Evolutionary conservation across 1,140 invertebrate genomes (phyloP).

Genomic region (Heliothis subflexa): DNA sequence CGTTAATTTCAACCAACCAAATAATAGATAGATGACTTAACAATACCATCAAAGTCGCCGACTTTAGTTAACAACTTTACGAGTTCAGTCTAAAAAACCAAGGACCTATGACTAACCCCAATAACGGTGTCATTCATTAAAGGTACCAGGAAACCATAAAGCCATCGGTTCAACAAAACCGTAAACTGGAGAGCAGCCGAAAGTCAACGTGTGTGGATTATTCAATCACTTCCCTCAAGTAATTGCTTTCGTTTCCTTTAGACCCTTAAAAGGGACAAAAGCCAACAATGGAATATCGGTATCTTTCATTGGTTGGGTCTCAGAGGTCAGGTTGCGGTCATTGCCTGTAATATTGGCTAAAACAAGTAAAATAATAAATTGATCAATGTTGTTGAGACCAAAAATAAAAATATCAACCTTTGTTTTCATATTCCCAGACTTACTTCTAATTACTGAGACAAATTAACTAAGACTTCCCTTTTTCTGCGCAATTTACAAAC

Average conservation of each 20-base stretch:
- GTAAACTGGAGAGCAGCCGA: constrained; percentile 33
- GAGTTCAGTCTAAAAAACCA: background rate
- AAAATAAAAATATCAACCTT: background rate
- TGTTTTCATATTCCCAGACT: background rate
- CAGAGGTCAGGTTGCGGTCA: constrained; percentile 7
- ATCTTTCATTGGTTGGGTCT: constrained; percentile 17
- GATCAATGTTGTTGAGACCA: background rate
- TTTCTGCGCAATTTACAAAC: no score
- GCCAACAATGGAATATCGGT: constrained; percentile 32
- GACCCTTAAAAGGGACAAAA: constrained; percentile 36
- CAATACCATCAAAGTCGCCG: background rate
- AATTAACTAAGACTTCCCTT: no score
- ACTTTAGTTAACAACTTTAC: background rate
- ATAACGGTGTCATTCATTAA: constrained; percentile 32
- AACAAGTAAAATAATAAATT: background rate
- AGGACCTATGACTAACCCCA: constrained; percentile 30
- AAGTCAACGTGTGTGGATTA: constrained; percentile 40
- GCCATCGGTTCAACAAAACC: constrained; percentile 19
- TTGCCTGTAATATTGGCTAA: background rate
- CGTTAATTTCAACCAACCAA: no score
- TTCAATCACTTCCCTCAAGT: constrained; percentile 41
- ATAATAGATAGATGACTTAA: background rate
- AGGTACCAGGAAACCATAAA: constrained; percentile 39
- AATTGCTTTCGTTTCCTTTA: constrained; percentile 38
- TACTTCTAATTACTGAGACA: background rate